Conservation (phyloP, 2,113 vertebrate species). For the Asarcornis scutulata region DNA sequence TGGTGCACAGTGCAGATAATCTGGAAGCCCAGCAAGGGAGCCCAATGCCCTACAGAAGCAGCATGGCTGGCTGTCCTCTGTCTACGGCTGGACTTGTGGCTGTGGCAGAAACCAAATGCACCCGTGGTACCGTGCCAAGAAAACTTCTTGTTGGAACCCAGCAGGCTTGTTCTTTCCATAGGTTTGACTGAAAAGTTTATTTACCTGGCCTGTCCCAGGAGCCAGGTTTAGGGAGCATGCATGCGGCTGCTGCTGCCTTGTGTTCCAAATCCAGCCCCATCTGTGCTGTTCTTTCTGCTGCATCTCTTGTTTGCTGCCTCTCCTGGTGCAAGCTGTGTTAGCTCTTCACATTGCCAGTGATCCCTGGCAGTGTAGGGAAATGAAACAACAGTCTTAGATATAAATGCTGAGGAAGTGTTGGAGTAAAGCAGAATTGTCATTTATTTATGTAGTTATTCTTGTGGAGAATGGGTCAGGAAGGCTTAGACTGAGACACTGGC, state of each 20-base stretch:
- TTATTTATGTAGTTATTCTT: background rate
- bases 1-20: rapidly evolving
- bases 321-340: background rate
- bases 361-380: background rate
- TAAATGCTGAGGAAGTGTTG: background rate
- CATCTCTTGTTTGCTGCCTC: background rate
- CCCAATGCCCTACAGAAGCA: background rate
- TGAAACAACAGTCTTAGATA: background rate
- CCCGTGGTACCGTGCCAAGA: background rate
- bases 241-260: background rate
- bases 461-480: background rate
- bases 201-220: background rate
- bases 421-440: background rate
- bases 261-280: rapidly evolving
- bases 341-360: background rate
- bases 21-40: background rate
- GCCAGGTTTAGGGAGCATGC: background rate
- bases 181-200: background rate
- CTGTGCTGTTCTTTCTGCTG: background rate
- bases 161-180: background rate
- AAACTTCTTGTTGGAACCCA: background rate
- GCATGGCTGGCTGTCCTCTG: background rate
- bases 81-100: background rate
- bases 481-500: background rate
- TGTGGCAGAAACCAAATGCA: background rate